A percentile compares a stretch with the other conserved stretches of the same genome.
Conservation (phyloP, 53 echinoderm and acorn worm species). For the Apostichopus leukothele region DNA sequence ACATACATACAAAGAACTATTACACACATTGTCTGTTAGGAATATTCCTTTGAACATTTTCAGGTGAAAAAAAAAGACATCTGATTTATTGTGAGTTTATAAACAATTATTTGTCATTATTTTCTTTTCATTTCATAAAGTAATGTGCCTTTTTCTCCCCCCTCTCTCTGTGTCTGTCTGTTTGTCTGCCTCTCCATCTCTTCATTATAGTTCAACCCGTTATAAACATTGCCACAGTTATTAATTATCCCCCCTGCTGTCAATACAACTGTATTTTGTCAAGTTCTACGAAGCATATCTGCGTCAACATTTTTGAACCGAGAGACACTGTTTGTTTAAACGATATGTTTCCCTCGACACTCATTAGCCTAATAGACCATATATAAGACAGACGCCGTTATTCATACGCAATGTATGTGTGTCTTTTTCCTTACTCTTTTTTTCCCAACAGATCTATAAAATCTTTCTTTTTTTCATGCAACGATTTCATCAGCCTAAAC, state of each 20-base stretch:
- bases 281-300: not conserved
- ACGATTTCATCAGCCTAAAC: no score
- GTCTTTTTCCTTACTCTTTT: not conserved
- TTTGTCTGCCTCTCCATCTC: no score
- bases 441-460: not conserved
- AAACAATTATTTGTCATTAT: not conserved
- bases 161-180: no score
- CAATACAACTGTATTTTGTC: no score
- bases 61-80: no score
- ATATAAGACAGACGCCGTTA: not conserved
- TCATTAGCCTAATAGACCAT: conserved; percentile 8
- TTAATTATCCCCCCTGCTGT: no score
- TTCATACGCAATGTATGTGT: not conserved
- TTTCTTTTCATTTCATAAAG: conserved; percentile 6
- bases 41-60: no score
- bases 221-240: no score
- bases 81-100: no score
- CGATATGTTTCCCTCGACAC: not conserved
- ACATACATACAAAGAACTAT: no score
- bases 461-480: not conserved
- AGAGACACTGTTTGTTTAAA: not conserved
- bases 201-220: no score
- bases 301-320: not conserved
- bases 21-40: no score
- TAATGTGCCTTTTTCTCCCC: not conserved